Evolutionary conservation across 1,140 invertebrate species (phyloP).

Genomic region (Cylas formicarius): DNA sequence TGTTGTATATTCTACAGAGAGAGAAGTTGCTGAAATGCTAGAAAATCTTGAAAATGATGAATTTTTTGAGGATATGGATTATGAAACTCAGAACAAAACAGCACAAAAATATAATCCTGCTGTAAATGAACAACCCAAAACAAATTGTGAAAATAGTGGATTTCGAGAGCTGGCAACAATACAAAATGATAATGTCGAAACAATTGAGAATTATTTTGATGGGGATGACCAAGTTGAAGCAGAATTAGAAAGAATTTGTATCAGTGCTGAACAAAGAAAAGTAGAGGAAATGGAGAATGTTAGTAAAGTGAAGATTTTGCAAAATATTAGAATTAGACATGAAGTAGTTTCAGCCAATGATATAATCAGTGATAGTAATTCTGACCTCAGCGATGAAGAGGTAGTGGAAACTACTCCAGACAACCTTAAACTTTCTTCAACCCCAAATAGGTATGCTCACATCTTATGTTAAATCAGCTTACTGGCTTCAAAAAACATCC

Average conservation of each 20-base stretch:
- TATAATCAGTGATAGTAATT: conserved; percentile 10
- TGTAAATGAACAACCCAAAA: background rate
- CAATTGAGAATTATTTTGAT: conserved; percentile 21
- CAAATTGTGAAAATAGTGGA: conserved; percentile 8
- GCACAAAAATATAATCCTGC: no score
- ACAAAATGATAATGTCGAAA: no score
- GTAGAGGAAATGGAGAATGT: background rate
- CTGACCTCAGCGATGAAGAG: conserved; percentile 25
- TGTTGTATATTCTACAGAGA: no score
- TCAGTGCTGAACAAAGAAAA: conserved; percentile 2
- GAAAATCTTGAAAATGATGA: conserved; percentile 6
- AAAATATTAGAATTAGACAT: conserved; percentile 21
- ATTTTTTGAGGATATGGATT: conserved; percentile 2
- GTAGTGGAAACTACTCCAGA: conserved; percentile 33
- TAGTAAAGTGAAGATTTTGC: conserved; percentile 19
- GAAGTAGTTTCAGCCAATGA: background rate
- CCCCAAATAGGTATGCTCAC: no score
- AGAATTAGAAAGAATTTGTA: conserved; percentile 16
- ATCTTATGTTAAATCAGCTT: no score
- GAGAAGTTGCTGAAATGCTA: conserved; percentile 4
- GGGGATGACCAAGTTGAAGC: conserved; percentile 13
- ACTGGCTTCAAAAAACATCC: no score
- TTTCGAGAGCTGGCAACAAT: no score
- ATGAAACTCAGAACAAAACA: conserved; percentile 3
- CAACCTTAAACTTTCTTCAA: no score